Percentiles rank a stretch among this genome's conserved stretches.
Conservation (phyloP, 2,797 vertebrate species). For the Falco concolor region DNA sequence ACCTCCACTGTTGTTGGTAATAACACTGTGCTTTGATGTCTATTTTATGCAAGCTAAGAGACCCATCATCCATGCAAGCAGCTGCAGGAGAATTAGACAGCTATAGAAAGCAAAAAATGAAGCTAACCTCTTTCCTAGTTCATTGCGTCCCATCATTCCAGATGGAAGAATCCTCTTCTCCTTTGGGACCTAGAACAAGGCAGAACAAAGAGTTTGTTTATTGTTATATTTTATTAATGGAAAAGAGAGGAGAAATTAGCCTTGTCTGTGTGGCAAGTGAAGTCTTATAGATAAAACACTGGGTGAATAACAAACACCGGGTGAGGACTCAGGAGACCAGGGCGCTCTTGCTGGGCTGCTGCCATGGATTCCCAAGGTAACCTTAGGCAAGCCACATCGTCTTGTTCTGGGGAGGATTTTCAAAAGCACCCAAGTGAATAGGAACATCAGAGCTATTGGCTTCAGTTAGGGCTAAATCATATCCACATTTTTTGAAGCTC, state of each 20-base stretch:
- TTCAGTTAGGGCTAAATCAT: not conserved
- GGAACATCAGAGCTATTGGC: not conserved
- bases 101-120: not conserved
- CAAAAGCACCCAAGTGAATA: not conserved
- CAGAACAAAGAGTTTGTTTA: not conserved
- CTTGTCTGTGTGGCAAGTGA: not conserved
- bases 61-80: slow-evolving; percentile 7
- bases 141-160: slow-evolving; percentile 74
- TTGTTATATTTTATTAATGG: not conserved
- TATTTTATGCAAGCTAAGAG: slow-evolving; percentile 40
- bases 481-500: not conserved
- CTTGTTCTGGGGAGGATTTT: not conserved
- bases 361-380: not conserved
- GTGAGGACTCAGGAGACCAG: not conserved
- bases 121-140: slow-evolving; percentile 86
- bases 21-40: slow-evolving; percentile 49
- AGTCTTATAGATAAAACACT: not conserved
- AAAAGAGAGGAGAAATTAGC: not conserved
- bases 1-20: slow-evolving; percentile 46
- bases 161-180: slow-evolving; percentile 81
- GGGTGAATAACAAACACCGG: not conserved
- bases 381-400: not conserved
- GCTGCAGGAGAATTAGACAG: slow-evolving; percentile 1
- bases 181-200: slow-evolving; percentile 80
- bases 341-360: not conserved